Conservation (phyloP, 2,888 invertebrate species). For the Torymus tubicola region DNA sequence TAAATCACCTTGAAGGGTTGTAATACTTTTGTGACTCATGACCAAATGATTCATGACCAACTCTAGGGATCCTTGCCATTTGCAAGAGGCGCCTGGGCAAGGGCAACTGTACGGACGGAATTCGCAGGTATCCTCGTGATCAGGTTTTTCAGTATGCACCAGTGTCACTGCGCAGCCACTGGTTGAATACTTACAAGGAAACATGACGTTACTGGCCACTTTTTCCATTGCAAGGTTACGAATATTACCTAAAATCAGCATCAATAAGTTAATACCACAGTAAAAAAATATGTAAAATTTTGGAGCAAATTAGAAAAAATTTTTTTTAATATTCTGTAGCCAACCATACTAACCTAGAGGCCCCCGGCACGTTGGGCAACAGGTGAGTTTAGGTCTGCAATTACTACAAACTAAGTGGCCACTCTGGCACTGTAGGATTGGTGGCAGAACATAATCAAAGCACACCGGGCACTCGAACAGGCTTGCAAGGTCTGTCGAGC, state of each 20-base stretch:
- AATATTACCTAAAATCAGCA: constrained; percentile 86
- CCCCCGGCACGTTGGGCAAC: constrained; percentile 98
- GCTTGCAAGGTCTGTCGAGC: constrained; percentile 92
- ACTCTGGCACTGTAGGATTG: constrained; percentile 98
- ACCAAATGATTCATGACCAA: constrained; percentile 99
- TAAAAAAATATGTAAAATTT: constrained; percentile 3
- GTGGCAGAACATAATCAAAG: constrained; percentile 99
- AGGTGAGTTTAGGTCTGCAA: constrained; percentile 96
- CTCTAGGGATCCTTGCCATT: constrained; percentile 98
- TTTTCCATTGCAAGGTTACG: constrained; percentile 99
- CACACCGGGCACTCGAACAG: constrained; percentile 98
- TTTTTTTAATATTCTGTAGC: background rate
- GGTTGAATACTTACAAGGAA: constrained; percentile 98
- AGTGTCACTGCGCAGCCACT: constrained; percentile 95
- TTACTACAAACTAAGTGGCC: constrained; percentile 99
- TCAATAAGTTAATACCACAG: constrained; percentile 21
- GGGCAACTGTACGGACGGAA: constrained; percentile 99
- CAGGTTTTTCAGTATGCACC: constrained; percentile 97
- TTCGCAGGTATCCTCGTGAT: constrained; percentile 99
- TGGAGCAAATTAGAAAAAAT: background rate
- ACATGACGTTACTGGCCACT: constrained; percentile 98
- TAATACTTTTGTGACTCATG: constrained; percentile 98
- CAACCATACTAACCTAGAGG: constrained; percentile 83
- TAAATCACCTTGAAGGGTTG: constrained; percentile 92
- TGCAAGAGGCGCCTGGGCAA: constrained; percentile 99